Evolutionary conservation across 2,888 invertebrate species (phyloP).

Genomic region (Halocaridina rubra): DNA sequence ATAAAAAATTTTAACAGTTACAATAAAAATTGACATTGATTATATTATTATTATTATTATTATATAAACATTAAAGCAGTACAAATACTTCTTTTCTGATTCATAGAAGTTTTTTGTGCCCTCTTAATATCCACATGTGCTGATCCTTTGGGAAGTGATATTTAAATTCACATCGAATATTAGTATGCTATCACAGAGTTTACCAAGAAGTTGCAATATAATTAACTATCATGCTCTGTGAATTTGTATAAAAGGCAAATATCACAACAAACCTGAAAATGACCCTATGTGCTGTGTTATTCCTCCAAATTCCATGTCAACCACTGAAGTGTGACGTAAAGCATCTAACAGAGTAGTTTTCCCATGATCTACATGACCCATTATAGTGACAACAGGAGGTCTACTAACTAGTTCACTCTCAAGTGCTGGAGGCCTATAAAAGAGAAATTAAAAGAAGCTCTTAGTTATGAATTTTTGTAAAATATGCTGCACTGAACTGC

Average conservation of each 20-base stretch:
- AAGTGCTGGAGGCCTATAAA: conserved; percentile 75
- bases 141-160: no score
- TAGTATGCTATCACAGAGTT: no score
- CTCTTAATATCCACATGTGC: no score
- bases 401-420: conserved; percentile 77
- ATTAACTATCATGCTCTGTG: background rate
- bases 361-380: conserved; percentile 99
- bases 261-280: conserved; percentile 75
- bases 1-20: no score
- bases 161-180: no score
- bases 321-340: conserved; percentile 85
- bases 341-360: conserved; percentile 96
- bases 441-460: background rate
- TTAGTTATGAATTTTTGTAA: background rate
- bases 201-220: no score
- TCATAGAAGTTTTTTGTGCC: no score
- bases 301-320: conserved; percentile 94
- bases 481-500: no score
- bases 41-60: no score
- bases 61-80: no score
- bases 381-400: conserved; percentile 95
- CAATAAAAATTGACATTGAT: no score
- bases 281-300: conserved; percentile 99
- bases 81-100: no score
- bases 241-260: background rate